A percentile compares a stretch with the other conserved stretches of the same genome.
phyloP scores from a whole-genome alignment of 1,140 invertebrate species.

The Drosophila albomicans region DNA sequence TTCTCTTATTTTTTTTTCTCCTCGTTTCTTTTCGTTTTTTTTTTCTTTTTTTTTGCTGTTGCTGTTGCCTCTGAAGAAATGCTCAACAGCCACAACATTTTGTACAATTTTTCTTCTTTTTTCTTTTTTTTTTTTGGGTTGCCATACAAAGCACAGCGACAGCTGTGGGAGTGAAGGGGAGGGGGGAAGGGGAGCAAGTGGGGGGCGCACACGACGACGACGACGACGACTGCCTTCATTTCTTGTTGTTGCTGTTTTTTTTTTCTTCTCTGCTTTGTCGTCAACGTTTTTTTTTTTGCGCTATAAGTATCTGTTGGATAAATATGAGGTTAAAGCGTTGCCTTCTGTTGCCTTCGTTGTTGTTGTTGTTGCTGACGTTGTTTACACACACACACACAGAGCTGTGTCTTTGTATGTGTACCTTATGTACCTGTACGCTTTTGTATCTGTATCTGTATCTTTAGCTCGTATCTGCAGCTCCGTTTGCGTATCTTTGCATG shows the following conservation, averaged over 20 bases:
- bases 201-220: constrained; percentile 24
- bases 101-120: constrained; percentile 46
- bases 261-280: constrained; percentile 54
- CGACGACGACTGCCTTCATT: constrained; percentile 50
- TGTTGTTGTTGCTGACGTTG: constrained; percentile 22
- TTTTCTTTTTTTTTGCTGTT: constrained; percentile 61
- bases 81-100: constrained; percentile 46
- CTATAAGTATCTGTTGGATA: constrained; percentile 84
- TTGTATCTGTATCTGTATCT: constrained; percentile 42
- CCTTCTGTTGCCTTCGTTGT: constrained; percentile 57
- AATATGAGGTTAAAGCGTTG: constrained; percentile 84
- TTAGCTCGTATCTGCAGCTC: constrained; percentile 45
- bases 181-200: neutral
- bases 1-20: constrained; percentile 55
- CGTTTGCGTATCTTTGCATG: constrained; percentile 39
- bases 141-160: constrained; percentile 25
- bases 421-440: constrained; percentile 54
- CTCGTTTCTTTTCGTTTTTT: constrained; percentile 25
- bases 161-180: neutral
- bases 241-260: constrained; percentile 35
- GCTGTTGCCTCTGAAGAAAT: constrained; percentile 48
- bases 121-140: constrained; percentile 16
- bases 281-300: constrained; percentile 59
- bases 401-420: constrained; percentile 25
- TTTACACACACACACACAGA: constrained; percentile 33